These are phyloP conservation scores for Stegostoma tigrinum DNA, from an alignment of 2,113 vertebrate genomes.

Conservation along the genomic window DNA sequence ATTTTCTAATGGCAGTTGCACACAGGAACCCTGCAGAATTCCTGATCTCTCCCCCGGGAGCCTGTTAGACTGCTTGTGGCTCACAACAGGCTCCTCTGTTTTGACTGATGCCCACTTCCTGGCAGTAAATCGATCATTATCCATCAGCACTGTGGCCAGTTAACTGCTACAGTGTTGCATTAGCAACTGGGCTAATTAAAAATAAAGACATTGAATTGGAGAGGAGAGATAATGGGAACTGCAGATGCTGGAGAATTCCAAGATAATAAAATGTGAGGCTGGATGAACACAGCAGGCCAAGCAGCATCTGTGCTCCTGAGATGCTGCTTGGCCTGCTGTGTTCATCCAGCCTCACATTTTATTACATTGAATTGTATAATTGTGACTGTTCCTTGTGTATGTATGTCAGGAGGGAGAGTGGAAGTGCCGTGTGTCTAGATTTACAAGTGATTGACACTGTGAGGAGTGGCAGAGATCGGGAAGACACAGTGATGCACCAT, in stretches of 20 bases:
- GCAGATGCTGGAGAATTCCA: too few relatives aligned
- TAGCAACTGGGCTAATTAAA: too few relatives aligned
- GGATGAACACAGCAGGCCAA: too few relatives aligned
- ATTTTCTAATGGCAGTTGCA: too few relatives aligned
- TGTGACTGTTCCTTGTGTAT: background rate
- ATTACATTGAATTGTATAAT: background rate
- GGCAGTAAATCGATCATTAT: background rate
- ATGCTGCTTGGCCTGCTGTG: too few relatives aligned
- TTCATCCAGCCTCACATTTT: too few relatives aligned
- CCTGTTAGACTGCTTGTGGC: too few relatives aligned
- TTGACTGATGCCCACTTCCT: background rate
- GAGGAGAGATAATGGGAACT: too few relatives aligned
- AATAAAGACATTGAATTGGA: background rate
- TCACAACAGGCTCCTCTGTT: background rate
- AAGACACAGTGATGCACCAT: slow-evolving; percentile 83
- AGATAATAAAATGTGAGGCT: too few relatives aligned
- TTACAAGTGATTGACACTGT: slow-evolving; percentile 90
- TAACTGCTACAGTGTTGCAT: background rate
- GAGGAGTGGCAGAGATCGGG: slow-evolving; percentile 77
- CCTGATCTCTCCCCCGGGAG: background rate
- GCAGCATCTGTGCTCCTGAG: too few relatives aligned
- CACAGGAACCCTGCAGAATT: too few relatives aligned
- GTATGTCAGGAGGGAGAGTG: slow-evolving; percentile 74
- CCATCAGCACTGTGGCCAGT: background rate
- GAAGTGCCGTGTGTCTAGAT: slow-evolving; percentile 86